Evolutionary conservation across 1,140 invertebrate genomes (phyloP).

Genomic region (Brachystomella parvula): DNA sequence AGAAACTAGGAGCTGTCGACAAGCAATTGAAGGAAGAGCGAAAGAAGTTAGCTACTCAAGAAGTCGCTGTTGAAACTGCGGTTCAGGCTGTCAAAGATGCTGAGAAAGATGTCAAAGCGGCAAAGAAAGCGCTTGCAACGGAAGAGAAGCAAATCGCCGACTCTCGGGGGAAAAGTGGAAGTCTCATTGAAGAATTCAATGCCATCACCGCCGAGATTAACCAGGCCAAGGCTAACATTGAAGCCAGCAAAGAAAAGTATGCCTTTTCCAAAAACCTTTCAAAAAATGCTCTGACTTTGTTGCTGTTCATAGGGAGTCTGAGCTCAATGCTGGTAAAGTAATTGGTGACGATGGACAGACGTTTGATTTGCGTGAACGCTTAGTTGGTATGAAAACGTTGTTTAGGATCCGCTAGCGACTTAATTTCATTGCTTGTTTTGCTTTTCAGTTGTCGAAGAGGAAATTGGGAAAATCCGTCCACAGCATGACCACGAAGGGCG

Average conservation of each 20-base stretch:
- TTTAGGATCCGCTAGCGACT: not conserved
- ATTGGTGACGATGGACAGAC: conserved; percentile 67
- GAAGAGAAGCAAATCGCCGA: conserved; percentile 62
- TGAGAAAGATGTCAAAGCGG: conserved; percentile 62
- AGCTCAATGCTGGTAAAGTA: conserved; percentile 22
- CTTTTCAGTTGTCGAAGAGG: conserved; percentile 60
- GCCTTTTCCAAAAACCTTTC: not conserved
- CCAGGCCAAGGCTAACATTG: conserved; percentile 52
- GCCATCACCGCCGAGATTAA: conserved; percentile 61
- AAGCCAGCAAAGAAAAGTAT: conserved; percentile 21
- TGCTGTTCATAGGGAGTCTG: conserved; percentile 20
- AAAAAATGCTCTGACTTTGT: not conserved
- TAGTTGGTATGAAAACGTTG: conserved; percentile 56
- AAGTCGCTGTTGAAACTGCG: conserved; percentile 58
- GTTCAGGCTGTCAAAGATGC: conserved; percentile 57
- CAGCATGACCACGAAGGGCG: conserved; percentile 69
- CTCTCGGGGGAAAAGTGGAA: conserved; percentile 33
- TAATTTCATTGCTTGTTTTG: conserved; percentile 20
- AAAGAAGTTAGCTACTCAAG: conserved; percentile 58
- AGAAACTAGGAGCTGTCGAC: conserved; percentile 41
- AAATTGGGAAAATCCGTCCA: conserved; percentile 66
- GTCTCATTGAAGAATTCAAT: conserved; percentile 53
- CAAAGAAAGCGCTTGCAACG: conserved; percentile 54
- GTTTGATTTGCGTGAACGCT: conserved; percentile 78
- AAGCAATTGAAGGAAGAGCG: conserved; percentile 56